Evolutionary conservation across 2,797 vertebrate species (phyloP), one percentile per base, ranked within the genome.

Genomic region (Chloroceryle inda): DNA sequence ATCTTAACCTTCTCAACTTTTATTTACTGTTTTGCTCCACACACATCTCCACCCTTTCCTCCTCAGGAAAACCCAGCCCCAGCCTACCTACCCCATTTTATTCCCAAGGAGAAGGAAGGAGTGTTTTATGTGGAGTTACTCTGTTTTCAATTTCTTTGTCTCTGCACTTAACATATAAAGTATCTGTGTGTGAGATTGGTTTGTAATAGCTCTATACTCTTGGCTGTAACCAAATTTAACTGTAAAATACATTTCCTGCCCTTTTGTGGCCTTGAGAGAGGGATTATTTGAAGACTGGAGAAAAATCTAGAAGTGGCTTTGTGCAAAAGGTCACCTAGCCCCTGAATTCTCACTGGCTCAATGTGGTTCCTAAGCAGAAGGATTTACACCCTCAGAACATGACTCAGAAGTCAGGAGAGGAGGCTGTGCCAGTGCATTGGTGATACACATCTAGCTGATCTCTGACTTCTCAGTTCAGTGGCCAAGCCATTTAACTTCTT

Each of bases 201-300:
- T 89, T 67, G 22, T 75, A 58, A 22, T 74, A 33, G 12, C 16
- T 88, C 49, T 81, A 3, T 67, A 64, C 68, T 78, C 26, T 78
- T 58, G 53, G 12, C 58, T 75, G 33, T 88, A 88, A 89, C 26
- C 10, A 20, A 75, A 77, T 59, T 50, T 81, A 68, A 37, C 42
- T 69, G 14, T 73, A 58, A 88, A 86, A 72, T 64, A 69, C 29
- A 4, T 85, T 94, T 96, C 47, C 71, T 79, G 45, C 49, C 33
- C 49, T 81, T 86, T 16, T 77, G 74, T 93, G 80, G 58, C 83
- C 69, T 29, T 37, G 56, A 71, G 61, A 69, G 73, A 63, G 27
- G 29, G 47, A 56, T 87, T 75, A 42, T 87, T 72, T 69, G 67
- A 87, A 26, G 35, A 11, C 33, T 73, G 42, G 50, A 62, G 47